A percentile compares a stretch with the other conserved stretches of the same genome.
Evolutionary conservation across 2,888 invertebrate genomes (phyloP).

Genomic region (Anthophora plumipes): DNA sequence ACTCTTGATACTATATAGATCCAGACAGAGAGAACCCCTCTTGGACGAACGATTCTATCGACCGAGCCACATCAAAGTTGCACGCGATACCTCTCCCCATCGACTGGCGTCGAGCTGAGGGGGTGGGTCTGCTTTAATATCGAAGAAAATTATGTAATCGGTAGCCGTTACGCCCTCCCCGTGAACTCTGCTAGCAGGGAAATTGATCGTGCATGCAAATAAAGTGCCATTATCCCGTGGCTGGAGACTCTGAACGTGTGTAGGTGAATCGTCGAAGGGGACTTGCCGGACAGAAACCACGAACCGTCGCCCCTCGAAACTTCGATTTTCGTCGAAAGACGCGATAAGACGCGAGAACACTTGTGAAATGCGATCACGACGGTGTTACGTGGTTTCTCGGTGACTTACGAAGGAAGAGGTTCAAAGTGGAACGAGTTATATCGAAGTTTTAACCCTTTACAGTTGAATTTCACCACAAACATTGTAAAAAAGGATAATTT

Average conservation of each 20-base stretch:
- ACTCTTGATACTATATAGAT: constrained; percentile 58
- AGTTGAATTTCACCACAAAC: too few species aligned
- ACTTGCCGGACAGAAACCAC: constrained; percentile 43
- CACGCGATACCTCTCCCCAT: constrained; percentile 76
- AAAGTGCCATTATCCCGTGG: constrained; percentile 77
- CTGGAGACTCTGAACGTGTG: constrained; percentile 62
- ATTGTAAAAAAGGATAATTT: too few species aligned
- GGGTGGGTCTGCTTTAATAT: constrained; percentile 79
- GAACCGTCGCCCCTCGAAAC: constrained; percentile 42
- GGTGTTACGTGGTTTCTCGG: background rate
- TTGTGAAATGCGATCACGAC: background rate
- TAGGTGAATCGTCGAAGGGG: constrained; percentile 40
- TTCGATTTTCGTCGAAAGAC: constrained; percentile 69
- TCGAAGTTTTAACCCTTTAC: too few species aligned
- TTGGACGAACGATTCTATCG: constrained; percentile 74
- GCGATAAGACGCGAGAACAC: constrained; percentile 61
- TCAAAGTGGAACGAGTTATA: background rate
- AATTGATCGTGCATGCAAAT: constrained; percentile 82
- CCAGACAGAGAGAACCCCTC: constrained; percentile 44
- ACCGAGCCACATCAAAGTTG: constrained; percentile 81
- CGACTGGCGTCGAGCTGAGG: constrained; percentile 17
- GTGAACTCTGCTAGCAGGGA: constrained; percentile 47
- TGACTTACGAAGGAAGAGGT: background rate
- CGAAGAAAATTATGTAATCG: constrained; percentile 83
- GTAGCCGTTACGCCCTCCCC: constrained; percentile 74